A percentile compares a stretch with the other conserved stretches of the same genome.
These are phyloP conservation scores for Drosophila mayri DNA, from an alignment of 1,140 invertebrate genomes.

Conservation along the genomic window DNA sequence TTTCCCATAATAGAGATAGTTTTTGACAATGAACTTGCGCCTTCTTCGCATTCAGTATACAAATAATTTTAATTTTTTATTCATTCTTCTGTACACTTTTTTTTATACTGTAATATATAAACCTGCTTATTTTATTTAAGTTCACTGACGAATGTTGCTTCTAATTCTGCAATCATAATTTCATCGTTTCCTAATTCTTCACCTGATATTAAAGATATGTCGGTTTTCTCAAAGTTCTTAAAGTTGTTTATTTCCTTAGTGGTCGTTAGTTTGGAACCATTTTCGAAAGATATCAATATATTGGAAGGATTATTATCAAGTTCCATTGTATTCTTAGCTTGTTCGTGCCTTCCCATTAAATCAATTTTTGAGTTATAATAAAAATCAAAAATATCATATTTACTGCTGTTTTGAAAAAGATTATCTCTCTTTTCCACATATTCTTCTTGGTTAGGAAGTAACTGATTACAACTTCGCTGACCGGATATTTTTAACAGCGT, in stretches of 20 bases:
- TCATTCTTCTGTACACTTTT: too few species aligned
- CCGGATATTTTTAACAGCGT: too few species aligned
- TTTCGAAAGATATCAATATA: not conserved
- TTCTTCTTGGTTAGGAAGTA: not conserved
- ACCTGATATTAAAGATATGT: not conserved
- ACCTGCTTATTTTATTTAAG: constrained; percentile 34
- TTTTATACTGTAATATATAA: not conserved
- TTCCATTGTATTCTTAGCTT: too few species aligned
- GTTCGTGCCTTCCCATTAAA: not conserved
- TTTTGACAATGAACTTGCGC: too few species aligned
- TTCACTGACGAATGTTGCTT: constrained; percentile 55
- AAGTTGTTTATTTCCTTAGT: not conserved
- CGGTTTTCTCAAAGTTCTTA: not conserved
- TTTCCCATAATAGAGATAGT: too few species aligned
- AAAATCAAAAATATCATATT: not conserved
- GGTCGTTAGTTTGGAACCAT: not conserved
- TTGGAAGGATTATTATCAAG: not conserved
- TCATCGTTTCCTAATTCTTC: constrained; percentile 24
- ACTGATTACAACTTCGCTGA: not conserved
- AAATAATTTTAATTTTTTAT: not conserved
- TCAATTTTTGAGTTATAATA: not conserved
- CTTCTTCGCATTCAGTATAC: not conserved
- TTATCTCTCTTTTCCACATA: not conserved
- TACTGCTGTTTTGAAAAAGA: not conserved
- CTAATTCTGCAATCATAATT: constrained; percentile 49